A percentile compares a stretch with the other conserved stretches of the same genome.
Evolutionary conservation across 2,113 vertebrate species (phyloP).

Genomic region (Percopsis transmontana): DNA sequence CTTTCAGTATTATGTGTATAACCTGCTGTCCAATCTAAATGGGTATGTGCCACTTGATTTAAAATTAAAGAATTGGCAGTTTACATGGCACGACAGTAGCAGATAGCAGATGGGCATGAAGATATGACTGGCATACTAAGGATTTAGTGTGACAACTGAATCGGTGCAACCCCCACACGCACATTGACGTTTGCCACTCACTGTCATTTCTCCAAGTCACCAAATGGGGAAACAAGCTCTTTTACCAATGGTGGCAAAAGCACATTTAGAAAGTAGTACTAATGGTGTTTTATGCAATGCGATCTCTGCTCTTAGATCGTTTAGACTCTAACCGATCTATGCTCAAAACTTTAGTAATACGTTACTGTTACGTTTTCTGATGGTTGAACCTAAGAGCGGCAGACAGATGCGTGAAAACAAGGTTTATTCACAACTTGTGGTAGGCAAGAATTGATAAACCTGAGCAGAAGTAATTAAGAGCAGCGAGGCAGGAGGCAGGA

Average conservation of each 20-base stretch:
- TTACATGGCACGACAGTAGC: slow-evolving; percentile 32
- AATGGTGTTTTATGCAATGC: background rate
- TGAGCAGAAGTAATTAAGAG: no score
- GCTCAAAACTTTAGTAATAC: no score
- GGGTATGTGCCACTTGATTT: background rate
- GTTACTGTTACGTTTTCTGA: no score
- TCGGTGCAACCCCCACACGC: slow-evolving; percentile 9
- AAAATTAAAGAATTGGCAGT: slow-evolving; percentile 13
- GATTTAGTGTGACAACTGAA: slow-evolving; percentile 33
- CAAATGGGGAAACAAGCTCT: slow-evolving; percentile 9
- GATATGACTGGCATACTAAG: slow-evolving; percentile 34
- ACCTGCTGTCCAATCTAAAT: slow-evolving; percentile 18
- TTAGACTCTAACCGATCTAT: no score
- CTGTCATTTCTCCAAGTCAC: slow-evolving; percentile 33
- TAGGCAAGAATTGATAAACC: no score
- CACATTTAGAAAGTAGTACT: background rate
- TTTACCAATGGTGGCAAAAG: background rate
- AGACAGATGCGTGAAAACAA: no score
- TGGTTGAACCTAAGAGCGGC: no score
- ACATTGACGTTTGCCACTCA: slow-evolving; percentile 38
- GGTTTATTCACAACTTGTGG: no score
- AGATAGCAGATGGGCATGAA: slow-evolving; percentile 8
- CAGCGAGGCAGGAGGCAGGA: no score
- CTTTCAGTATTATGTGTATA: background rate
- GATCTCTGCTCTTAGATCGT: no score